Percentiles rank a stretch among this genome's conserved stretches.
phyloP scores from a whole-genome alignment of 2,888 invertebrate species.

The Masnerella sp. region DNA sequence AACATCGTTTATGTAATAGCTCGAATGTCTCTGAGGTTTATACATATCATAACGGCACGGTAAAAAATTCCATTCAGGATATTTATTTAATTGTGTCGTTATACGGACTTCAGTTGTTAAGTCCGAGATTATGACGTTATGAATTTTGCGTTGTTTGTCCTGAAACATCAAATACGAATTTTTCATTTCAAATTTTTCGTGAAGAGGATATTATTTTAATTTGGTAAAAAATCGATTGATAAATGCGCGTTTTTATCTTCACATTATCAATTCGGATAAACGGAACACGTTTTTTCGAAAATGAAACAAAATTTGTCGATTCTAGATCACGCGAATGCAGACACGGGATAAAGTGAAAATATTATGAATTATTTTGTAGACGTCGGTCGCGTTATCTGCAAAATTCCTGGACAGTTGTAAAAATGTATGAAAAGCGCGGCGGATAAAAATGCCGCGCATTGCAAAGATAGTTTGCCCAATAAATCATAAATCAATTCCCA shows the following conservation, averaged over 20 bases:
- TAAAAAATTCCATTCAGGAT: conserved; percentile 1
- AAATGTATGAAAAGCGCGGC: conserved; percentile 1
- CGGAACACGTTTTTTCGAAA: too few species aligned
- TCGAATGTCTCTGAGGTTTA: conserved; percentile 30
- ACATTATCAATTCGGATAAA: too few species aligned
- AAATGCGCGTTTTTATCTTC: too few species aligned
- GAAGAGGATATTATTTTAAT: too few species aligned
- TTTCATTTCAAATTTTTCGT: too few species aligned
- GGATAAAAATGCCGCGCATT: conserved; percentile 12
- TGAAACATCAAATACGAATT: too few species aligned
- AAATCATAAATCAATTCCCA: conserved; percentile 51
- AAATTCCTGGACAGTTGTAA: conserved; percentile 1
- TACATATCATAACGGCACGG: background rate
- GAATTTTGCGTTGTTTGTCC: background rate
- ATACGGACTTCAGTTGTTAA: background rate
- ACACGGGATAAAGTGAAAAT: too few species aligned
- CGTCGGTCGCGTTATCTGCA: too few species aligned
- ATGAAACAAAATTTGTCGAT: too few species aligned
- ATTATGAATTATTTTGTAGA: too few species aligned
- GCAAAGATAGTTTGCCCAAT: conserved; percentile 24
- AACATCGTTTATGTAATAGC: conserved; percentile 46
- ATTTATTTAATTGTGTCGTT: conserved; percentile 23
- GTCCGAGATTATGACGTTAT: background rate
- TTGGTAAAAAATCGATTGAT: too few species aligned
- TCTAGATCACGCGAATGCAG: too few species aligned